These are phyloP conservation scores for Malthinus flaveolus DNA, from an alignment of 2,888 invertebrate genomes.

Conservation along the genomic window DNA sequence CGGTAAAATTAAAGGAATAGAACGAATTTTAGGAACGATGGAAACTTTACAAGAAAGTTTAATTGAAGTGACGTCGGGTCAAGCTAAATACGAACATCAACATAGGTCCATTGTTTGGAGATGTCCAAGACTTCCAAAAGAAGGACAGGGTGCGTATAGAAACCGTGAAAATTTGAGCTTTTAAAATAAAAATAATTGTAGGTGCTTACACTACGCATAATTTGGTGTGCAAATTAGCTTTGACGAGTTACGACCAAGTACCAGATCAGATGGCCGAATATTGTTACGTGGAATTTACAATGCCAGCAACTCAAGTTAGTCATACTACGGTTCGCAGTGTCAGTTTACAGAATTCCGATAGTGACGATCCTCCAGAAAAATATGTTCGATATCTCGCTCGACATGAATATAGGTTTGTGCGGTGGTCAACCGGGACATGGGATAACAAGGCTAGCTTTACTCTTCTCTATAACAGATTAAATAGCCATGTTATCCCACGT, in stretches of 20 bases:
- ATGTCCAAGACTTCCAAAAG: constrained; percentile 95
- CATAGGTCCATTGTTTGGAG: constrained; percentile 98
- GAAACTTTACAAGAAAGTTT: constrained; percentile 88
- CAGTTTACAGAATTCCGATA: constrained; percentile 82
- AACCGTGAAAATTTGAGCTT: too few species aligned
- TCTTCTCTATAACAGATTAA: too few species aligned
- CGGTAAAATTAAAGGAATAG: constrained; percentile 91
- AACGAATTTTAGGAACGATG: constrained; percentile 87
- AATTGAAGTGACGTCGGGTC: constrained; percentile 94
- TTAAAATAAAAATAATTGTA: constrained; percentile 47
- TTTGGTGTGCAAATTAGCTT: constrained; percentile 89
- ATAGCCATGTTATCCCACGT: too few species aligned
- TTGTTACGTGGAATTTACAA: constrained; percentile 94
- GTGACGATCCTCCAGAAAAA: constrained; percentile 94
- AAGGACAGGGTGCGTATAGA: constrained; percentile 97
- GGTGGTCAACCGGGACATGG: too few species aligned
- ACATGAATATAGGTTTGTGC: constrained; percentile 85
- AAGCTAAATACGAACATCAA: constrained; percentile 99
- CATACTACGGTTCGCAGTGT: constrained; percentile 96
- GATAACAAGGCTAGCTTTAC: too few species aligned
- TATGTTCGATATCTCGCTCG: constrained; percentile 95
- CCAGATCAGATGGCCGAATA: constrained; percentile 89
- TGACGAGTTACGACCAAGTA: constrained; percentile 96
- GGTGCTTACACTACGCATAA: constrained; percentile 98
- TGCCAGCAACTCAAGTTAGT: constrained; percentile 95